Evolutionary conservation across 2,888 invertebrate species (phyloP).

Genomic region (Chromoteleia sp.): DNA sequence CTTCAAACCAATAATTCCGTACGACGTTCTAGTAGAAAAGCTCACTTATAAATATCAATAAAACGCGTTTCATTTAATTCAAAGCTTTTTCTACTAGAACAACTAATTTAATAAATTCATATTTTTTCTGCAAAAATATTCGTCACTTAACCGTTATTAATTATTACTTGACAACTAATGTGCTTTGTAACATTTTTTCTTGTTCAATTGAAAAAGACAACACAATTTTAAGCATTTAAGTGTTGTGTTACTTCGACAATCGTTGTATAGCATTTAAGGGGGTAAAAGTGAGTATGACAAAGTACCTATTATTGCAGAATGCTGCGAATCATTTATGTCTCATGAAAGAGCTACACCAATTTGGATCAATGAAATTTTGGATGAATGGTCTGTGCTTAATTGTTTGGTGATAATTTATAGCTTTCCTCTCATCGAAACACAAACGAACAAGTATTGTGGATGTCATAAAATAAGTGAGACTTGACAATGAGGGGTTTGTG

Average conservation of each 20-base stretch:
- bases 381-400: not conserved
- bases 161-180: slow-evolving; percentile 19
- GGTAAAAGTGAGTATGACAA: slow-evolving; percentile 43
- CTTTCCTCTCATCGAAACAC: slow-evolving; percentile 53
- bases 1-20: too few species aligned
- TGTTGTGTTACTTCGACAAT: slow-evolving; percentile 55
- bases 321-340: slow-evolving; percentile 69
- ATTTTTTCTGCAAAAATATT: too few species aligned
- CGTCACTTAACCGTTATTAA: not conserved
- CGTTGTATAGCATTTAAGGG: slow-evolving; percentile 42
- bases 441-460: slow-evolving; percentile 62
- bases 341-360: slow-evolving; percentile 50
- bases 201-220: slow-evolving; percentile 29
- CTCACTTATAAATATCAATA: not conserved
- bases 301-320: slow-evolving; percentile 74
- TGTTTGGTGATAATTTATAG: slow-evolving; percentile 1
- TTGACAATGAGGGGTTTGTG: slow-evolving; percentile 56
- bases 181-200: slow-evolving; percentile 1
- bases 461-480: slow-evolving; percentile 64
- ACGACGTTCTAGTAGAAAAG: not conserved
- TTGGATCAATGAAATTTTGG: slow-evolving; percentile 3
- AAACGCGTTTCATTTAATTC: not conserved
- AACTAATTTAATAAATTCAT: too few species aligned
- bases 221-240: slow-evolving; percentile 45
- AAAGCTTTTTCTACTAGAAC: slow-evolving; percentile 4